These are phyloP conservation scores for Lepidothrix coronata DNA, from an alignment of 2,113 vertebrate genomes.

Conservation along the genomic window DNA sequence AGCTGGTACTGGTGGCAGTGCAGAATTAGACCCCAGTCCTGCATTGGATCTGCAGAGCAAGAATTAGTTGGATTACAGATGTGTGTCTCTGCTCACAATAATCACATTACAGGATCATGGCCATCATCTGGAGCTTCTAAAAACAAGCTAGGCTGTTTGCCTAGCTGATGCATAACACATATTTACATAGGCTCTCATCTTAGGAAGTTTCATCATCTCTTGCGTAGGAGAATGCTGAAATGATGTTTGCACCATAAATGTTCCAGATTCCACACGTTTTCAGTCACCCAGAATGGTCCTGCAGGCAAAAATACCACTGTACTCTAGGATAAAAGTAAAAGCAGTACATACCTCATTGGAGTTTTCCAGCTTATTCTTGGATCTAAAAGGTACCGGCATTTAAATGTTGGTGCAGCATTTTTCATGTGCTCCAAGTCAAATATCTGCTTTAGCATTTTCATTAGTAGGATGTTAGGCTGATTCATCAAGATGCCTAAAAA, in stretches of 20 bases:
- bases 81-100: neutral
- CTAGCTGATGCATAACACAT: constrained; percentile 30
- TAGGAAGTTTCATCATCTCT: constrained; percentile 55
- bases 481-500: neutral
- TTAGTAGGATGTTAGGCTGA: neutral
- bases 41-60: neutral
- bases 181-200: constrained; percentile 53
- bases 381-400: neutral
- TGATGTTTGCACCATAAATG: constrained; percentile 55
- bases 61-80: neutral
- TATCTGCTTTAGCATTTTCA: neutral
- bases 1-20: neutral
- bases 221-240: constrained; percentile 57
- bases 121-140: constrained; percentile 59
- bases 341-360: neutral
- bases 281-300: neutral
- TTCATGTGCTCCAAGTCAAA: neutral
- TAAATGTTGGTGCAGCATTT: neutral
- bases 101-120: neutral
- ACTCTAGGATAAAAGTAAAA: neutral
- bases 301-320: neutral
- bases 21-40: neutral
- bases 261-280: constrained; percentile 45
- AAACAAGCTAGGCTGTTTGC: constrained; percentile 53
- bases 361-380: neutral